These are phyloP conservation scores for Chelidonichthys spinosus DNA, from an alignment of 2,797 vertebrate species.

Conservation along the genomic window DNA sequence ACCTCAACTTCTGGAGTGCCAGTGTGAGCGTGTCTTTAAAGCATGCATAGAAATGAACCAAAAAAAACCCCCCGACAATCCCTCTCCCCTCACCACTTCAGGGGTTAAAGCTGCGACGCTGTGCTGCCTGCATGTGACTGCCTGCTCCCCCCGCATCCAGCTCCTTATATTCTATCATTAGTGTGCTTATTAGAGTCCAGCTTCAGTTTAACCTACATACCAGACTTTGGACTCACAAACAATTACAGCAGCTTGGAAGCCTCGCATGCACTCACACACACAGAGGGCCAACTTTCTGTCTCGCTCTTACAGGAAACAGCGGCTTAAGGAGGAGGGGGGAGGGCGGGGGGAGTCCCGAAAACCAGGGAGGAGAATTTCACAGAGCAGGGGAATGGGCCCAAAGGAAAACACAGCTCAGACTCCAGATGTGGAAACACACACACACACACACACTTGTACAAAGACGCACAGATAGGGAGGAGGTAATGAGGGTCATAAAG, in stretches of 20 bases:
- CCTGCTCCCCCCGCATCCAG: constrained; percentile 17
- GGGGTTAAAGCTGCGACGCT: constrained; percentile 35
- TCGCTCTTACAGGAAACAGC: constrained; percentile 72
- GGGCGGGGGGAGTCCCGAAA: constrained; percentile 39
- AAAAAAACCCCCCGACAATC: constrained; percentile 11
- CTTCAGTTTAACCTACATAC: constrained; percentile 66
- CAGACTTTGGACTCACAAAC: constrained; percentile 44
- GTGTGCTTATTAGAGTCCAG: constrained; percentile 40
- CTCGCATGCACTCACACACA: constrained; percentile 42
- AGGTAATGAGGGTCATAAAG: constrained; percentile 64
- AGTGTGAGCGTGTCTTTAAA: constrained; percentile 44
- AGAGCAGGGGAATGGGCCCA: constrained; percentile 74
- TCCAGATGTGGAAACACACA: constrained; percentile 82
- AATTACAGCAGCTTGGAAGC: constrained; percentile 42
- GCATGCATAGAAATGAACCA: constrained; percentile 46
- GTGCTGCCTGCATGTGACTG: constrained; percentile 48
- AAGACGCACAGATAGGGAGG: constrained; percentile 46
- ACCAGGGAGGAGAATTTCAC: constrained; percentile 58
- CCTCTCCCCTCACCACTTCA: constrained; percentile 25
- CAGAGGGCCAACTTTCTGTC: constrained; percentile 57
- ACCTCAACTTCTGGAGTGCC: constrained; percentile 61
- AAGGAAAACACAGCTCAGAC: constrained; percentile 79
- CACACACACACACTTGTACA: constrained; percentile 45
- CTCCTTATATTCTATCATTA: constrained; percentile 44
- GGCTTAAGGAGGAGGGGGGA: constrained; percentile 56